Evolutionary conservation across 1,140 invertebrate genomes (phyloP), one percentile per base, ranked within the genome.

Genomic region (Drosophila bifasciata): DNA sequence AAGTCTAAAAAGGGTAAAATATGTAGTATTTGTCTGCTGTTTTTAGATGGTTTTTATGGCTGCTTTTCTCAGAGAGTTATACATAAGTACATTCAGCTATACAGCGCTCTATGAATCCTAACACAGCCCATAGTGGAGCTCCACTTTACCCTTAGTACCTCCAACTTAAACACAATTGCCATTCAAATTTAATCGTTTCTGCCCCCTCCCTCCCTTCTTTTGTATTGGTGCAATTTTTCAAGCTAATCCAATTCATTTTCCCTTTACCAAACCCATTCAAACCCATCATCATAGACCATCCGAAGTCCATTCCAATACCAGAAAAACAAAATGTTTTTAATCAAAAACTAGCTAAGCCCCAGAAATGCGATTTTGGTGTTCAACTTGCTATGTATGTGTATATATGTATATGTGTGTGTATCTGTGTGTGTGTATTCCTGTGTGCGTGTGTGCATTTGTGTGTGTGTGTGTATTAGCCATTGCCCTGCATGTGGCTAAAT

Each of bases 261-360:
- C 36, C 57, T 11, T 59, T 36, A 28, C 7, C n/a, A 13, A 19
- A 6, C 6, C 25, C 21, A 45, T 9, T 3, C 3, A 5, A 48
- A 39, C 8, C 25, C 21, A 25, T 25, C 23, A 25, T 25, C 32
- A 13, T 13, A n/a, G n/a, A n/a, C 9, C 32, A 36, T n/a, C n/a
- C 11, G 11, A 5, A 13, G 32, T 39, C 36, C 49, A 25, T 51
- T 51, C 64, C 48, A 46, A 68, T 49, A 46, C 66, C 9, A n/a
- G n/a, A 51, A 55, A 39, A 45, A 32, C 49, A 41, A 49, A 62
- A 32, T 23, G 62, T 56, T 79, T 70, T 79, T 79, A 79, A 79
- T 79, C 76, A 69, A 75, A 79, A 74, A 69, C 71, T 79, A 39
- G 41, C 59, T 63, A 73, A 74, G 69, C 69, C 41, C 51, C 36